Evolutionary conservation across 2,113 vertebrate genomes (phyloP).

Genomic region (western clawed frog (Xenopus tropicalis)): DNA sequence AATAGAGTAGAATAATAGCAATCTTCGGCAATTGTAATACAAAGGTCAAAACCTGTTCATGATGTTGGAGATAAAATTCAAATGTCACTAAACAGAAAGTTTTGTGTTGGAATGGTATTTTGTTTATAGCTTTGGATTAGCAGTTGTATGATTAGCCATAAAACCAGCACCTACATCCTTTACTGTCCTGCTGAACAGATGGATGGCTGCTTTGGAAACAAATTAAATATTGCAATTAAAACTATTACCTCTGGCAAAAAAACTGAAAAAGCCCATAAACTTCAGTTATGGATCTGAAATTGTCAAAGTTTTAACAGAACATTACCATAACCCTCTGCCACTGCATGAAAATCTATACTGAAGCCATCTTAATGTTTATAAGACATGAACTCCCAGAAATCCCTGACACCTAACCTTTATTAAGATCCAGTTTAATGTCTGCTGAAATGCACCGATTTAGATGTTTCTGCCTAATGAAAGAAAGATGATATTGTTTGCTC

Average conservation of each 20-base stretch:
- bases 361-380: too few species aligned
- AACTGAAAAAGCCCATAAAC: background rate
- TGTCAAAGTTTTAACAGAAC: background rate
- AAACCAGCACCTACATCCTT: background rate
- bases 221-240: background rate
- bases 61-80: slow-evolving; percentile 1
- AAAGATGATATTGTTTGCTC: too few species aligned
- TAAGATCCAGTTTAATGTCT: too few species aligned
- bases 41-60: slow-evolving; percentile 1
- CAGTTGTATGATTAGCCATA: background rate
- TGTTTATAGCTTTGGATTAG: background rate
- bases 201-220: background rate
- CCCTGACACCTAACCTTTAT: too few species aligned
- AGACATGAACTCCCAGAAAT: too few species aligned
- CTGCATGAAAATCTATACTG: too few species aligned
- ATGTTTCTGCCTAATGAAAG: too few species aligned
- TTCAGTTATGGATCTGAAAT: background rate
- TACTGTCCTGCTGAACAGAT: background rate
- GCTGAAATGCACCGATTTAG: too few species aligned
- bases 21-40: background rate
- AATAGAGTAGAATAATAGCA: background rate
- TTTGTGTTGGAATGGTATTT: background rate
- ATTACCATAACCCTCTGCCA: too few species aligned
- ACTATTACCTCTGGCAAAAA: background rate
- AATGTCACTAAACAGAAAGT: background rate